Evolutionary conservation across 2,113 vertebrate species (phyloP), one percentile per base, ranked within the genome.

Genomic region (Gymnarchus niloticus): DNA sequence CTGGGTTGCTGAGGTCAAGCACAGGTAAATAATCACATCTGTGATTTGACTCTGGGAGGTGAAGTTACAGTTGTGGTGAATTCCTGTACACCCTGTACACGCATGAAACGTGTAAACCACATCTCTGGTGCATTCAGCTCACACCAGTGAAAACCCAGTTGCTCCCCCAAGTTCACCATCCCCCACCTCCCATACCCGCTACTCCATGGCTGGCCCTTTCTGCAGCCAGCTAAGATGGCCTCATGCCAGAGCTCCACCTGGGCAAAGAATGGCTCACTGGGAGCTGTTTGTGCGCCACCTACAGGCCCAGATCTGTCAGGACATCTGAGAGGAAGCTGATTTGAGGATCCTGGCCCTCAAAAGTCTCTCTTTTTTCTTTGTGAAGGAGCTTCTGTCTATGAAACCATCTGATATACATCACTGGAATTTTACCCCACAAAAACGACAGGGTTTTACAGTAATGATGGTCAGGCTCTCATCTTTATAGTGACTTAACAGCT

Each of bases 341-440:
- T 69, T 14, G 12, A 69, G 4, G 65, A 73, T 73, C 65, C 19
- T 28, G 33, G 65, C 4, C 14, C 65, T 33, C 19, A 28, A 41
- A n/a, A 73, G 65, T 19, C 33, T 73, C 33, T 19, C 28, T 6
- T 73, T 73, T 14, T 33, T 33, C 0, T 69, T 41, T 33, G n/a
- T 19, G 56, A 57, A n/a, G 21, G 56, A 57, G 56, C 56, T 57
- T 19, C 56, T 7, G 21, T 57, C 56, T 57, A 23, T 57, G n/a
- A 57, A 57, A n/a, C 56, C 56, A n/a, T 57, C 56, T 57, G 56
- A 57, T 23, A 23, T 57, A 57, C n/a, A 57, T 57, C 56, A 93
- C 90, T 92, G 92, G 91, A 94, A 93, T 93, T 92, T 83, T 21
- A 56, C 17, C 28, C 25, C 23, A 19, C 4, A 14, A 33, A 56